Conservation (phyloP, 92 coral and sea anemone genomes). For the Plumapathes pennacea region DNA sequence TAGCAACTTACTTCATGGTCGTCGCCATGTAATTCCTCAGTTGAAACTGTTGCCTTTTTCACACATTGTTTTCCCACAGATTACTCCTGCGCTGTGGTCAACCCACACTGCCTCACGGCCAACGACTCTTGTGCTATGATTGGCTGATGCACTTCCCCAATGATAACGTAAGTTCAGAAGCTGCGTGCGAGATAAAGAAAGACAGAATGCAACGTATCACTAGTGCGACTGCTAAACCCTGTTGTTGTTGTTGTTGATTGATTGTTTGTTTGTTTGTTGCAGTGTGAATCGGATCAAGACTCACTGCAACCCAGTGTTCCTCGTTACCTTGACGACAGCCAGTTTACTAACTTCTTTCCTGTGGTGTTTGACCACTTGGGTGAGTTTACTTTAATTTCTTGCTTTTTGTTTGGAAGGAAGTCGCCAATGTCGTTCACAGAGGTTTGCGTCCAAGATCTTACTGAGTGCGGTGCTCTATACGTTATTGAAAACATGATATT, state of each 20-base stretch:
- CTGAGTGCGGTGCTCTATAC: no score
- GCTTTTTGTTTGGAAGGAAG: no score
- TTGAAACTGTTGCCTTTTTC: background rate
- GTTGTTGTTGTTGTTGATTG: background rate
- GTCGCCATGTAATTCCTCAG: background rate
- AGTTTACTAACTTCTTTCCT: constrained; percentile 75
- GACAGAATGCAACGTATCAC: background rate
- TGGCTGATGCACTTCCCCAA: constrained; percentile 92
- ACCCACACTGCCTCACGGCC: constrained; percentile 71
- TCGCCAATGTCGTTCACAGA: no score
- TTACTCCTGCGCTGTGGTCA: constrained; percentile 72
- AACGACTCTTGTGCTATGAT: constrained; percentile 80
- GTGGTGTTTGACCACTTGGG: constrained; percentile 82
- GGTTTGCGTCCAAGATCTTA: no score
- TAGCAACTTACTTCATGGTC: background rate
- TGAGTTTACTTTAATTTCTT: constrained; percentile 19
- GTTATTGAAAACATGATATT: no score
- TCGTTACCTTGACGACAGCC: constrained; percentile 67
- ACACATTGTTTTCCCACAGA: constrained; percentile 26
- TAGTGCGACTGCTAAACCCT: background rate
- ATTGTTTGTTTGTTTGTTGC: background rate
- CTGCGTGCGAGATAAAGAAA: background rate
- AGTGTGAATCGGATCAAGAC: background rate
- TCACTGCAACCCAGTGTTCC: constrained; percentile 48
- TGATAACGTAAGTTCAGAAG: constrained; percentile 45